Evolutionary conservation across 1,140 invertebrate species (phyloP).

Genomic region (Berghia stephanieae): DNA sequence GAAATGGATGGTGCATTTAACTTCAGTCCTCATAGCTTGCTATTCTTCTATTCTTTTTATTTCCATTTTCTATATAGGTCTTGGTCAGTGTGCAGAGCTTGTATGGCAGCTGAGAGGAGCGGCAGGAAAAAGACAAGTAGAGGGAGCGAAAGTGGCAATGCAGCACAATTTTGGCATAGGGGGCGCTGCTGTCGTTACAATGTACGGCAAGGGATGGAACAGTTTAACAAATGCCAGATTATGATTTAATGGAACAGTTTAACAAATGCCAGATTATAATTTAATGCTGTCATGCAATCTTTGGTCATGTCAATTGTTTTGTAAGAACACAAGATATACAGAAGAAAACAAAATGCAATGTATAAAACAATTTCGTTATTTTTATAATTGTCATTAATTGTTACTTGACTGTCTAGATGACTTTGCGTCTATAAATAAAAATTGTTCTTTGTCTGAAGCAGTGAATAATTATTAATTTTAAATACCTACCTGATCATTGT

Average conservation of each 20-base stretch:
- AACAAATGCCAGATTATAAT: too few relatives aligned
- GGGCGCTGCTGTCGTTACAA: slow-evolving; percentile 90
- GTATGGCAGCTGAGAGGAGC: slow-evolving; percentile 88
- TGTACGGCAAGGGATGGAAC: slow-evolving; percentile 74
- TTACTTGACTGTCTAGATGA: too few relatives aligned
- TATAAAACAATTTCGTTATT: neutral
- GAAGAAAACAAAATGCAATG: neutral
- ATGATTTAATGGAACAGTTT: slow-evolving; percentile 5
- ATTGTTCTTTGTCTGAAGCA: too few relatives aligned
- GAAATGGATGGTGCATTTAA: too few relatives aligned
- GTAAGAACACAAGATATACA: neutral
- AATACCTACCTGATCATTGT: too few relatives aligned
- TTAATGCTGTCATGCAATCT: too few relatives aligned
- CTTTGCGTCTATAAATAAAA: too few relatives aligned
- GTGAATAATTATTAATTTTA: too few relatives aligned
- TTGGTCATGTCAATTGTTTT: neutral
- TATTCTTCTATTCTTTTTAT: too few relatives aligned
- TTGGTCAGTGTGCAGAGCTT: slow-evolving; percentile 95
- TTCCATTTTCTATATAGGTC: slow-evolving; percentile 66
- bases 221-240: slow-evolving; percentile 28
- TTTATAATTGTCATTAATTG: neutral
- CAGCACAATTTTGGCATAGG: slow-evolving; percentile 98
- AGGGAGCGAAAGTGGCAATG: slow-evolving; percentile 82
- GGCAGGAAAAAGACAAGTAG: slow-evolving; percentile 91
- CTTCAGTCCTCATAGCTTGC: too few relatives aligned